A percentile compares a stretch with the other conserved stretches of the same genome.
Evolutionary conservation across 2,888 invertebrate genomes (phyloP).

Genomic region (Nowickia ferox): DNA sequence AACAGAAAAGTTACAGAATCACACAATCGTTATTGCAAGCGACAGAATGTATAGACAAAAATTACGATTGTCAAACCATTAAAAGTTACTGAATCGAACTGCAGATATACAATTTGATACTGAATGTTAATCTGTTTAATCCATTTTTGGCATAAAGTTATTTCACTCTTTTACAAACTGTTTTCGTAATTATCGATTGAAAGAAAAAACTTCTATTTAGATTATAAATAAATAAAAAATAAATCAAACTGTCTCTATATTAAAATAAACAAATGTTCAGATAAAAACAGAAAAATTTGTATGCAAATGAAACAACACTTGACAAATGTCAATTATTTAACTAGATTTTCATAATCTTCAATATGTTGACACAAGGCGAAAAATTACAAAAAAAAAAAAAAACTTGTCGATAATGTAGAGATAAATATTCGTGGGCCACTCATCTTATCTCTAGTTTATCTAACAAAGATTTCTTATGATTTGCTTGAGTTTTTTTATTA

Average conservation of each 20-base stretch:
- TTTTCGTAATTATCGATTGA: not conserved
- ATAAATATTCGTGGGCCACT: conserved; percentile 45
- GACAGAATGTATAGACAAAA: too few species aligned
- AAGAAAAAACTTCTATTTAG: conserved; percentile 33
- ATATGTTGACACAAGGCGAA: conserved; percentile 16
- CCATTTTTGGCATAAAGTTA: not conserved
- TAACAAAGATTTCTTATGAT: conserved; percentile 50
- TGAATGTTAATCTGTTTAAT: too few species aligned
- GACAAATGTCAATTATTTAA: conserved; percentile 64
- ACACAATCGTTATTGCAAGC: too few species aligned
- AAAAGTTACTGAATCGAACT: too few species aligned
- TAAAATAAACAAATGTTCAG: conserved; percentile 45
- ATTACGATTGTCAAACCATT: too few species aligned
- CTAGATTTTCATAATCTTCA: conserved; percentile 49
- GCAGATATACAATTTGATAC: too few species aligned
- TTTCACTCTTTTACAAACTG: conserved; percentile 11
- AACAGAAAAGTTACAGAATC: too few species aligned
- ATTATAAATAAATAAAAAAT: conserved; percentile 22
- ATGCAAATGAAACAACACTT: conserved; percentile 59
- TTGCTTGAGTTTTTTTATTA: conserved; percentile 1
- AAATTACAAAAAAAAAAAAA: not conserved
- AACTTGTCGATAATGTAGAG: conserved; percentile 55
- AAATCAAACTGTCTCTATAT: conserved; percentile 32
- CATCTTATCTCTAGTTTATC: conserved; percentile 62
- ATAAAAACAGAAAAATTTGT: conserved; percentile 37